phyloP scores from a whole-genome alignment of 2,113 vertebrate species.

The Zosterops borbonicus region DNA sequence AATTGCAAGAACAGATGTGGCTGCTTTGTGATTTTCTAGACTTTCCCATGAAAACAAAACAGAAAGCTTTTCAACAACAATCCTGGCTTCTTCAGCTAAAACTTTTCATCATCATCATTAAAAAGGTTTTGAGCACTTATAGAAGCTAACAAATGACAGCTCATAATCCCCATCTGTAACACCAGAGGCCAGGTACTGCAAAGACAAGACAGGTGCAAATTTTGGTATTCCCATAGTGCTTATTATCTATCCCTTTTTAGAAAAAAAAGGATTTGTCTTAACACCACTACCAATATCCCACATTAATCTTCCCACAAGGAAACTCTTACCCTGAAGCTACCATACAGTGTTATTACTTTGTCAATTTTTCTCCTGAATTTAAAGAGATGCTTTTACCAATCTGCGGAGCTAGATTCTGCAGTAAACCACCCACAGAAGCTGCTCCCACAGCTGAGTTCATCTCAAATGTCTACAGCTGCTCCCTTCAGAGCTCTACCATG shows the following conservation, averaged over 20 bases:
- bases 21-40: background rate
- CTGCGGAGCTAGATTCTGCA: background rate
- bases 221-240: background rate
- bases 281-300: conserved; percentile 10
- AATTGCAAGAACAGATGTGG: conserved; percentile 1
- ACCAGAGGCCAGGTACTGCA: conserved; percentile 21
- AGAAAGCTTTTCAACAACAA: conserved; percentile 23
- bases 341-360: background rate
- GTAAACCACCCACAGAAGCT: background rate
- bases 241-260: background rate
- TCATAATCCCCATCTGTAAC: conserved; percentile 53
- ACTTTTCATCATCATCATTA: conserved; percentile 46
- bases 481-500: background rate
- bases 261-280: conserved; percentile 53
- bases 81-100: background rate
- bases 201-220: conserved; percentile 27
- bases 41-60: conserved; percentile 8
- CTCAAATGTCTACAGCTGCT: background rate
- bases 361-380: background rate
- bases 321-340: conserved; percentile 24
- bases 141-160: conserved; percentile 47
- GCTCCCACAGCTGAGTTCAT: background rate
- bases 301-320: conserved; percentile 27
- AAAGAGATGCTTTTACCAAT: background rate
- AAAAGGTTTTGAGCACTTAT: conserved; percentile 13